A percentile compares a stretch with the other conserved stretches of the same genome.
Evolutionary conservation across 1,140 invertebrate genomes (phyloP).

Genomic region (Eciton burchellii): DNA sequence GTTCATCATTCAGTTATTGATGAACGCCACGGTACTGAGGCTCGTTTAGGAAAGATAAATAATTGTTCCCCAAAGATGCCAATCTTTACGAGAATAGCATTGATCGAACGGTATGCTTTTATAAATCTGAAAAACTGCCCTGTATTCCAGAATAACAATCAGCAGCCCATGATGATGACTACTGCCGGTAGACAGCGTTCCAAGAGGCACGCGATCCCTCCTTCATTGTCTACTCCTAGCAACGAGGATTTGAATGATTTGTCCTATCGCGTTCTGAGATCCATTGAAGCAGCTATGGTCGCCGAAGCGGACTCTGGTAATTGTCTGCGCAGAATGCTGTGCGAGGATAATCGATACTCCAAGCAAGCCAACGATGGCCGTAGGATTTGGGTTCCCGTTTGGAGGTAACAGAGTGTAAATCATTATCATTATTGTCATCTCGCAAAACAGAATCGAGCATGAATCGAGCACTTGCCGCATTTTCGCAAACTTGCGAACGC

Average conservation of each 20-base stretch:
- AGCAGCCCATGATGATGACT: conserved; percentile 62
- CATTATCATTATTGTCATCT: neutral
- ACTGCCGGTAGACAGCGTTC: conserved; percentile 70
- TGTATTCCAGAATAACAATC: conserved; percentile 21
- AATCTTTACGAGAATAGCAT: neutral
- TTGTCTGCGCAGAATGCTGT: conserved; percentile 88
- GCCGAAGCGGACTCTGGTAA: conserved; percentile 83
- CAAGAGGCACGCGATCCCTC: conserved; percentile 68
- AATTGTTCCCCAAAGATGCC: conserved; percentile 6
- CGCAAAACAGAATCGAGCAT: neutral
- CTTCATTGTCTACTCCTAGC: conserved; percentile 69
- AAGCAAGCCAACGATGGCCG: conserved; percentile 84
- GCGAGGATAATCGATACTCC: conserved; percentile 88
- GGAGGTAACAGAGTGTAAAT: conserved; percentile 86
- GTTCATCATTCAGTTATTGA: conserved; percentile 91
- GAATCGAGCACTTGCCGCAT: neutral
- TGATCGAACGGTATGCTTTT: too few species aligned
- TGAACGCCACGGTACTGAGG: conserved; percentile 83
- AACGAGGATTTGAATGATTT: conserved; percentile 86
- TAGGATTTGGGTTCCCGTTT: conserved; percentile 89
- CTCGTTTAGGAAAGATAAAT: neutral
- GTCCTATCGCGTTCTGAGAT: conserved; percentile 85
- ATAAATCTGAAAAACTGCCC: neutral
- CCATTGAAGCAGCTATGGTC: conserved; percentile 86
- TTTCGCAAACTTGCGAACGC: neutral